Conservation (phyloP, 1,140 invertebrate genomes). For the Spodoptera frugiperda region DNA sequence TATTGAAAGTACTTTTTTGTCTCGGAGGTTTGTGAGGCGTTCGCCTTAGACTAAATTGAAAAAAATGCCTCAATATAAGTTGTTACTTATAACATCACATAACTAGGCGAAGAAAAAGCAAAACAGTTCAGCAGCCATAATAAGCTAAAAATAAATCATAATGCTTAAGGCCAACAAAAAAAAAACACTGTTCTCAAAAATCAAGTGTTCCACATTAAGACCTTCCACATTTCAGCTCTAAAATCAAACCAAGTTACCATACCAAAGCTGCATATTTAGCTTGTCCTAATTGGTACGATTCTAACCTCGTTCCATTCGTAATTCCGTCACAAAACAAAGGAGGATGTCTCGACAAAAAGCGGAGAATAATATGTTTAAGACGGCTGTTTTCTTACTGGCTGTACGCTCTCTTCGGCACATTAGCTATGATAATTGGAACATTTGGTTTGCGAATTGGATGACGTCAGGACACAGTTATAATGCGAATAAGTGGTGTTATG, state of each 20-base stretch:
- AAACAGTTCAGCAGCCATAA: too few species aligned
- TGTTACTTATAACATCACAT: too few species aligned
- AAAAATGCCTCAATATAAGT: too few species aligned
- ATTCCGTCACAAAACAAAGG: constrained; percentile 41
- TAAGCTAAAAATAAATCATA: too few species aligned
- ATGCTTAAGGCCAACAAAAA: too few species aligned
- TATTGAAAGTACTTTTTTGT: too few species aligned
- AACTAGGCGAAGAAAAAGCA: too few species aligned
- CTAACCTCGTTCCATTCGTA: constrained; percentile 30
- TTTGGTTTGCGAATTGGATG: constrained; percentile 75
- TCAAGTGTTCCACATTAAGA: too few species aligned
- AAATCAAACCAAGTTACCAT: neutral
- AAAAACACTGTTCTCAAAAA: too few species aligned
- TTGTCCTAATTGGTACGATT: constrained; percentile 26
- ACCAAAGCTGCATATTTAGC: neutral
- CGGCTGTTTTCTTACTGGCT: constrained; percentile 54
- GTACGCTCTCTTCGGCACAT: constrained; percentile 68
- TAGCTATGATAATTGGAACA: constrained; percentile 82
- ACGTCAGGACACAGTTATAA: constrained; percentile 68
- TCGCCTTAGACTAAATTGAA: too few species aligned
- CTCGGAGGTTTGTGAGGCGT: too few species aligned
- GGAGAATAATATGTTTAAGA: constrained; percentile 59
- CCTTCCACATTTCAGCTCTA: neutral
- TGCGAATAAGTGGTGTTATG: constrained; percentile 52
- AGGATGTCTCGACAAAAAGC: constrained; percentile 46